A percentile compares a stretch with the other conserved stretches of the same genome.
phyloP scores from a whole-genome alignment of 2,797 vertebrate species.

The Poeciliopsis paucimaculata region DNA sequence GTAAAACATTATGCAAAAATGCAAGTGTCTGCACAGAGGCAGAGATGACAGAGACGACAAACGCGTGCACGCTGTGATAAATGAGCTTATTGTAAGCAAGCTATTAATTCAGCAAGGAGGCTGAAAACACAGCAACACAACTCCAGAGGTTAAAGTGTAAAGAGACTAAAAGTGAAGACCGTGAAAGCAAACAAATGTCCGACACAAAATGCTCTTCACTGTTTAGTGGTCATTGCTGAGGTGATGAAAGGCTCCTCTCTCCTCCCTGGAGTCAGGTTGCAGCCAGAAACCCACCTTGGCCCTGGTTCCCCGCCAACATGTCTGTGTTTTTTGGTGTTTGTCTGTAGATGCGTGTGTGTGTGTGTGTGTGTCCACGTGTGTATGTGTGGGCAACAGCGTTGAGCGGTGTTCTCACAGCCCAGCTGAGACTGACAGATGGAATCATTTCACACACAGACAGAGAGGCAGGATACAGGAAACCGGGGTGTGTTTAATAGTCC shows the following conservation, averaged over 20 bases:
- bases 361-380: slow-evolving; percentile 18
- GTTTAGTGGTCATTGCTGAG: slow-evolving; percentile 11
- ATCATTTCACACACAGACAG: slow-evolving; percentile 77
- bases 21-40: slow-evolving; percentile 20
- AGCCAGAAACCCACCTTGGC: slow-evolving; percentile 69
- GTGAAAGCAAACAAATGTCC: slow-evolving; percentile 34
- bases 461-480: slow-evolving; percentile 77
- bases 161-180: slow-evolving; percentile 27
- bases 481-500: slow-evolving; percentile 68
- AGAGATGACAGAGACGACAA: slow-evolving; percentile 13
- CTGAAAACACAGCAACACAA: slow-evolving; percentile 37
- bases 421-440: slow-evolving; percentile 82
- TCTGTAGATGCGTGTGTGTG: slow-evolving; percentile 35
- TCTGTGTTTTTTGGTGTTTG: slow-evolving; percentile 62
- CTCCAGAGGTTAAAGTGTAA: slow-evolving; percentile 25
- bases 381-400: slow-evolving; percentile 55
- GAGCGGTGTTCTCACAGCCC: slow-evolving; percentile 68
- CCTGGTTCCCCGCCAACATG: slow-evolving; percentile 52
- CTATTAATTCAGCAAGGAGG: slow-evolving; percentile 32
- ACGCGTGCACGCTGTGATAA: slow-evolving; percentile 19
- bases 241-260: slow-evolving; percentile 17
- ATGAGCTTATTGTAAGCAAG: slow-evolving; percentile 24
- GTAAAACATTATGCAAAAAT: slow-evolving; percentile 20
- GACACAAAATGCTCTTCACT: slow-evolving; percentile 24
- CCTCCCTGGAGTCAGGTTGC: slow-evolving; percentile 51